Evolutionary conservation across 2,888 invertebrate genomes (phyloP), one percentile per base, ranked within the genome.

Genomic region (Tenthredo distinguenda): DNA sequence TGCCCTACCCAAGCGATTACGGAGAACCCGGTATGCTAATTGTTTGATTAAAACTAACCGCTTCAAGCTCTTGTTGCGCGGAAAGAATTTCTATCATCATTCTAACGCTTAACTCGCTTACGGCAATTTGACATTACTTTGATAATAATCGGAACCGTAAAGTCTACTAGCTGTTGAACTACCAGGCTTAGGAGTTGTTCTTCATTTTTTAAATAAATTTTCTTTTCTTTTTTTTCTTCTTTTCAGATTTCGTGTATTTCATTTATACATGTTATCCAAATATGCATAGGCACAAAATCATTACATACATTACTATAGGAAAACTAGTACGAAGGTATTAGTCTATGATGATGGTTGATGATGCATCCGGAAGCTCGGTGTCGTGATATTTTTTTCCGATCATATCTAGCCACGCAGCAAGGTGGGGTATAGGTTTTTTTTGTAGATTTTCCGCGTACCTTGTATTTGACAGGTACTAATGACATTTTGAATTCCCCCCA

Each of bases 401-500:
- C 37, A 58, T 58, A 81, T 81, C 58, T 26, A n/a, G 34, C 31
- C 77, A 55, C 47, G 50, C 15, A 18, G 10, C 4, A 31, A 77
- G 1, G 18, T 55, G 34, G n/a, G 50, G 21, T 18, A 43, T 40
- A 74, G 55, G 18, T 55, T 15, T 50, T 50, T 50, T n/a, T 77
- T 55, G 7, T 40, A 10, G 34, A 26, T 40, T 81, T 62, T 62
- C 40, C 43, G 21, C 43, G 40, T 40, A 50, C 81, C 58, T 37
- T 81, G 81, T 62, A 81, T 37, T 58, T 58, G 81, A 81, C 81
- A 81, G 81, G 58, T 62, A 62, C 40, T 62, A 81, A 81, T 81
- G 62, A 81, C 62, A 62, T 81, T 81, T 81, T 81, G 21, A 81
- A 74, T n/a, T 9, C 55, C 62, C 26, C 21, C 7, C 2, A 40